phyloP scores from a whole-genome alignment of 2,113 vertebrate genomes.

The Atractosteus spatula region DNA sequence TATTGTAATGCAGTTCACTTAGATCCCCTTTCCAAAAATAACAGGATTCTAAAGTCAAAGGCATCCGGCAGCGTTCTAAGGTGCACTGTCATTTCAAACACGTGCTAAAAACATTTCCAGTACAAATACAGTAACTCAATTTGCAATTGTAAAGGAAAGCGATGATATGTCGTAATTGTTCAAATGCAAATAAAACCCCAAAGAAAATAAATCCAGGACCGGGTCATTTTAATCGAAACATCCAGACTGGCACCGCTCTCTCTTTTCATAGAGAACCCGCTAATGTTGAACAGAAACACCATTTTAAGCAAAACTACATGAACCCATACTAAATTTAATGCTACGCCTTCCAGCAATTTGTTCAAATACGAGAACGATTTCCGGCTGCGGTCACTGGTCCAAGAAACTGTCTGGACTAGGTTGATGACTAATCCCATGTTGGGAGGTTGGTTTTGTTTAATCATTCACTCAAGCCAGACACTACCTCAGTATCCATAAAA shows the following conservation, averaged over 20 bases:
- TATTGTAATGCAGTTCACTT: background rate
- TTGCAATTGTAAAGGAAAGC: background rate
- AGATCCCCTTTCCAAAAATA: background rate
- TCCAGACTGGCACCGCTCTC: too few species aligned
- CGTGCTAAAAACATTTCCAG: background rate
- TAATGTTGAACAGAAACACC: too few species aligned
- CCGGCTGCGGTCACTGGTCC: slow-evolving; percentile 1
- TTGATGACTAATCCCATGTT: background rate
- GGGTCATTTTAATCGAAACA: too few species aligned
- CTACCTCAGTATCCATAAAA: background rate
- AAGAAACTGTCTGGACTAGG: background rate
- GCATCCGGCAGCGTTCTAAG: background rate
- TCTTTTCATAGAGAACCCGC: too few species aligned
- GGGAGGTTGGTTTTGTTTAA: background rate
- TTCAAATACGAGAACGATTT: too few species aligned
- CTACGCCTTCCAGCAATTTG: too few species aligned
- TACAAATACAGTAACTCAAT: background rate
- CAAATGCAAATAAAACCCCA: too few species aligned
- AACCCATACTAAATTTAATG: too few species aligned
- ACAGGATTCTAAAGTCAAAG: background rate
- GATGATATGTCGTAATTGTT: too few species aligned
- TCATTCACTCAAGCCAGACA: background rate
- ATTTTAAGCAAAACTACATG: too few species aligned
- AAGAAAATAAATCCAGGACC: too few species aligned
- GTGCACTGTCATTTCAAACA: slow-evolving; percentile 8